Conservation (phyloP, 1,140 invertebrate species). For the Ganaspis sp. region DNA sequence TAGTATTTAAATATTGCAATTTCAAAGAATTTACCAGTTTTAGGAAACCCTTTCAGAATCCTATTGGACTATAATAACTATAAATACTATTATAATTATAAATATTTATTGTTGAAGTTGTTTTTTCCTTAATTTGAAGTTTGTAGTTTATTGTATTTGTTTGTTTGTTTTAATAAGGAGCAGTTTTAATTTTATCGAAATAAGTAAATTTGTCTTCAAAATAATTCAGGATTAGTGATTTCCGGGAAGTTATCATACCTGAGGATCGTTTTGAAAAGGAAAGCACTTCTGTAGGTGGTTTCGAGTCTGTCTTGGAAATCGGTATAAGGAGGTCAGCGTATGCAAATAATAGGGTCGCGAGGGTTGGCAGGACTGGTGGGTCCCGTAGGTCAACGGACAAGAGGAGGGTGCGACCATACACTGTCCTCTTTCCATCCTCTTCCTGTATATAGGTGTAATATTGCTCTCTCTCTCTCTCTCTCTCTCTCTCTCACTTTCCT, state of each 20-base stretch:
- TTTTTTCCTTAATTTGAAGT: too few species aligned
- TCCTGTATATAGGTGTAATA: neutral
- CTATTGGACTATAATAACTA: too few species aligned
- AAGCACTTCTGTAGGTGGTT: constrained; percentile 42
- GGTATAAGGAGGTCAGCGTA: constrained; percentile 67
- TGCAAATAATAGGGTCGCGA: constrained; percentile 68
- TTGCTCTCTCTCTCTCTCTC: constrained; percentile 25
- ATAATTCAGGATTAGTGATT: neutral
- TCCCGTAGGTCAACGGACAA: constrained; percentile 67
- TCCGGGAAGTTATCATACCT: neutral
- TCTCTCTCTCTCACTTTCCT: constrained; percentile 30
- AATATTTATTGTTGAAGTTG: too few species aligned
- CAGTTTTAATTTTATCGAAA: too few species aligned
- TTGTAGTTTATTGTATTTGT: too few species aligned
- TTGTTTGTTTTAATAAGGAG: too few species aligned
- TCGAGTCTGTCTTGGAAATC: constrained; percentile 67
- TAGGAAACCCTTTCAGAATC: too few species aligned
- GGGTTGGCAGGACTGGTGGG: constrained; percentile 59
- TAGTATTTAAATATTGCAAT: too few species aligned
- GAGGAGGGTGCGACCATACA: constrained; percentile 37
- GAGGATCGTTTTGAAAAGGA: neutral
- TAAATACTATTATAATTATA: too few species aligned
- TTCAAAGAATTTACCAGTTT: too few species aligned
- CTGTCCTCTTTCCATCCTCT: constrained; percentile 24
- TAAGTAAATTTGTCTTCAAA: neutral